These are phyloP conservation scores for Lamellibrachia columna DNA, from an alignment of 2,888 invertebrate genomes.

Conservation along the genomic window DNA sequence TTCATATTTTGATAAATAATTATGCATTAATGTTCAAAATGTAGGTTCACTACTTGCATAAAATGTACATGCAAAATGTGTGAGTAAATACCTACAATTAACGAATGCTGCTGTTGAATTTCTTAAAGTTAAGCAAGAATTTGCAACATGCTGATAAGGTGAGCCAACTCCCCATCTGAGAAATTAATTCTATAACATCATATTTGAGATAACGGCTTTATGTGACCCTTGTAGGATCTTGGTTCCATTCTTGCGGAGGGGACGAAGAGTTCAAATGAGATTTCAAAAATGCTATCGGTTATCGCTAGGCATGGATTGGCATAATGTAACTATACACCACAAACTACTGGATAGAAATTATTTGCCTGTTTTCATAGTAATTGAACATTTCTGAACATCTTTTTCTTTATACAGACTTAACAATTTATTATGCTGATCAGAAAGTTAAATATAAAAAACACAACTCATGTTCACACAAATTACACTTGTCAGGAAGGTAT, in stretches of 20 bases:
- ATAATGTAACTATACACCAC: not conserved
- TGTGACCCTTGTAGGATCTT: not conserved
- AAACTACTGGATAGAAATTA: not conserved
- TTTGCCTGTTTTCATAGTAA: not conserved
- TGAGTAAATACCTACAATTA: not conserved
- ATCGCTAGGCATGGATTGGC: not conserved
- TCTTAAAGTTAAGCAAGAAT: not conserved
- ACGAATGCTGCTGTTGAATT: not conserved
- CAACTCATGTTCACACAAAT: too few species aligned
- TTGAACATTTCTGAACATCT: not conserved
- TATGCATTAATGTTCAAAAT: too few species aligned
- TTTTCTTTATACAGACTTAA: not conserved
- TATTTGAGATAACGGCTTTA: too few species aligned
- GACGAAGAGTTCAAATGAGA: not conserved
- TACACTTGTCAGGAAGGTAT: too few species aligned
- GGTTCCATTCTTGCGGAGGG: not conserved
- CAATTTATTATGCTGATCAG: not conserved
- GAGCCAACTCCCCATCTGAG: too few species aligned
- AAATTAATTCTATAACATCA: too few species aligned
- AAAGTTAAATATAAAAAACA: not conserved
- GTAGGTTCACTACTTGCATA: too few species aligned
- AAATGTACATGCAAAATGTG: too few species aligned
- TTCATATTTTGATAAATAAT: too few species aligned
- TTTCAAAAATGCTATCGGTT: not conserved
- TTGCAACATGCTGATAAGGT: too few species aligned